Evolutionary conservation across 2,888 invertebrate genomes (phyloP), one percentile per base, ranked within the genome.

Genomic region (Agonopterix alstromeriana): DNA sequence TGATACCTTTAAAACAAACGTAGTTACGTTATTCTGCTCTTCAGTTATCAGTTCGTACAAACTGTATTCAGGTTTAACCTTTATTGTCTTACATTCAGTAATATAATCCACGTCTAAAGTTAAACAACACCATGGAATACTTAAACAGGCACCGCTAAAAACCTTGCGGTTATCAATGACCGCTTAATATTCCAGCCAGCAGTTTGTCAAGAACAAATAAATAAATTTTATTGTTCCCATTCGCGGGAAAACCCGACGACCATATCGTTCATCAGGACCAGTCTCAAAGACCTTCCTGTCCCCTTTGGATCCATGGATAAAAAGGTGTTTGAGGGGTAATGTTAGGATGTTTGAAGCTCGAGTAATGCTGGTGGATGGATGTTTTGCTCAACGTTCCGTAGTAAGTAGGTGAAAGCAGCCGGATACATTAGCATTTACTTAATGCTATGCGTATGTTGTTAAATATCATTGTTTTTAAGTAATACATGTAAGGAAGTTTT

Each of bases 401-500:
- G 35, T 43, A 49, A 46, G 43, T 46, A 42, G 43, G 65, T 53
- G 67, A 66, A 65, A 65, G 65, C 58, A 55, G 36, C 48, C 54
- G 51, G 52, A 58, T 56, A 51, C 54, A 58, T 65, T 65, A 61
- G 55, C 55, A 57, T 57, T 45, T 49, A n/a, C 27, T n/a, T 40
- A 46, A 46, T 12, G 40, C 40, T 35, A 44, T 44, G 44, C 27
- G 11, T 44, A 11, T 44, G 38, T 38, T n/a, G 38, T 9, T 7
- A 38, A n/a, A 2, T 38, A 38, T 38, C 17, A 17, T 17, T 17
- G 17, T 17, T 17, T 17, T 10, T 38, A n/a, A 3, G 10, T 38
- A 38, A n/a, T 9, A 38, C 38, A 38, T 5, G 27, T 0, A 27
- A 27, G 27, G 5, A 27, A 27, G 27, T 27, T 27, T 27, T 27